Base-by-base conservation (phyloP, 2,888 invertebrate genomes). In the Antheraea assamensis region DNA sequence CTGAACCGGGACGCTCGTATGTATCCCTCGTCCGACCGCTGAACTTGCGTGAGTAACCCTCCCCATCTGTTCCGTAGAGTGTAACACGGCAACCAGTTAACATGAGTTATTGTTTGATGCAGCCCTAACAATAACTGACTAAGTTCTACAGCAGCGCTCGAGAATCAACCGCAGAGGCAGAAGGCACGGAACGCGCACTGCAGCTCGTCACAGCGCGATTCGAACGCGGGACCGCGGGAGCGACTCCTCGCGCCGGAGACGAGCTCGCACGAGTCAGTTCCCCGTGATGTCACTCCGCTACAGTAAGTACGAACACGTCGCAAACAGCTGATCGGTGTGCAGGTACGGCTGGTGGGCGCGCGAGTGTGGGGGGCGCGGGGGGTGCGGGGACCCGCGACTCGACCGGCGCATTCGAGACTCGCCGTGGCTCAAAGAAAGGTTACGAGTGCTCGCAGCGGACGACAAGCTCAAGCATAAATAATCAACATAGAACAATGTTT, bases 331-430 rank as follows among this genome's bases (percentile, higher is more conserved):
- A n/a, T n/a, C n/a, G n/a, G 61, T 72, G 17, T 86, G 85, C 77
- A 95, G 95, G 90, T 95, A 94, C 79, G 90, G 93, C 15, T 87
- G 91, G 89, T 86, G 90, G 77, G 49, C 76, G 64, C 19, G 80
- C 64, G 52, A 49, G 49, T 74, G 79, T 55, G 76, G 77, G 61
- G 30, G 73, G 19, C 74, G 79, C 58, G 76, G 77, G 64, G 30
- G 73, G 19, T 75, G 73, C 52, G 70, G 58, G 52, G 73, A 72
- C 72, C 72, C 66, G 24, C 73, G 78, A 3, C 73, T 91, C 47
- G 78, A 87, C 77, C 95, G 94, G 83, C 93, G 90, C 81, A 90
- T 95, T 77, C 88, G 88, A 66, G 95, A 95, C 83, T 94, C 95
- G 3, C 83, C 87, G 49, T 93, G 94, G 94, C 89, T 94, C 74